These are phyloP conservation scores for Nerophis ophidion DNA, from an alignment of 2,113 vertebrate species.

Conservation along the genomic window DNA sequence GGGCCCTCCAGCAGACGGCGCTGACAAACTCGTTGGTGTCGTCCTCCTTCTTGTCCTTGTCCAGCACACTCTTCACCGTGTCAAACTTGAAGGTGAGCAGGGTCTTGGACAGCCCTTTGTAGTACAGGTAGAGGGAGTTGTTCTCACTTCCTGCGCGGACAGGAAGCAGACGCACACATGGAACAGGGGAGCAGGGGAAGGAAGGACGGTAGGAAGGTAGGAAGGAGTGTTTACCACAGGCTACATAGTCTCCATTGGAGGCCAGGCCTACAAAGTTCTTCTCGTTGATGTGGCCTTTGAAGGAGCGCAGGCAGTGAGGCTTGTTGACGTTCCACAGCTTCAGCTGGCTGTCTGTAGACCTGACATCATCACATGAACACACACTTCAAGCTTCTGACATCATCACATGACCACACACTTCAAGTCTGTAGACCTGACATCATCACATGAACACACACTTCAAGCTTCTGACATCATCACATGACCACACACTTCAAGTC, in stretches of 20 bases:
- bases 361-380: constrained; percentile 42
- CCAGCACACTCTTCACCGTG: constrained; percentile 97
- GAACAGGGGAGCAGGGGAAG: too few species aligned
- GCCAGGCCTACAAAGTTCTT: constrained; percentile 98
- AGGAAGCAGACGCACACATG: too few species aligned
- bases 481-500: constrained; percentile 51
- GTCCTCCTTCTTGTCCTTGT: constrained; percentile 97
- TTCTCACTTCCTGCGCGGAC: constrained; percentile 87
- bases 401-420: too few species aligned
- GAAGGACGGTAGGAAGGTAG: not conserved
- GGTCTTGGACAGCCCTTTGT: constrained; percentile 98
- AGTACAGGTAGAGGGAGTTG: constrained; percentile 97
- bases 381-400: too few species aligned
- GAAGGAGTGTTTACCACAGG: constrained; percentile 81
- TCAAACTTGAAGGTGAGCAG: constrained; percentile 97
- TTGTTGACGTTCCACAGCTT: constrained; percentile 99
- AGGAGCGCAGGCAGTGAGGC: constrained; percentile 94
- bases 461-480: too few species aligned
- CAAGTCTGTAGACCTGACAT: too few species aligned
- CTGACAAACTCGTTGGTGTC: constrained; percentile 99
- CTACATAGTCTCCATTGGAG: constrained; percentile 96
- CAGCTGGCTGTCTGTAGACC: constrained; percentile 96
- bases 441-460: too few species aligned
- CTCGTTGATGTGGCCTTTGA: constrained; percentile 99
- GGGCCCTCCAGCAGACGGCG: constrained; percentile 94